Base-by-base conservation (phyloP, 2,113 vertebrate genomes). In the Strix aluco region DNA sequence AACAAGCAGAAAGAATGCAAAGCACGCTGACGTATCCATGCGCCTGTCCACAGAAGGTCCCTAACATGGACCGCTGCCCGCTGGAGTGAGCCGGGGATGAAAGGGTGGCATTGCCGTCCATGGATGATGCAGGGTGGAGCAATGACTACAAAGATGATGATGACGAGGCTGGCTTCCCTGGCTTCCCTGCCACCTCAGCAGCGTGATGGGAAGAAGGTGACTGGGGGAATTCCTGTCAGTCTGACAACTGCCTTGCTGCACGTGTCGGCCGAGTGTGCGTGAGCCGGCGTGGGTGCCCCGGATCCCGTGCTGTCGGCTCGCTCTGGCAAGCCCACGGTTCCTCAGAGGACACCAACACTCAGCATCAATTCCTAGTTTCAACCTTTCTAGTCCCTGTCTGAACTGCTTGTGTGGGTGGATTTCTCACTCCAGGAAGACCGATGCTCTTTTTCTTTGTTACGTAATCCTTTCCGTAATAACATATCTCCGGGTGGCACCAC, bases 181-280 rank as follows among this genome's bases (percentile, higher is more conserved):
- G 10, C 19, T 34, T 22, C n/a, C 38, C 23, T 8, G 14, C 16
- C 4, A 2, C 23, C 42, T 32, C 0, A 0, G 13, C 15, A 25
- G 49, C 1, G 0, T 7, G 1, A 26, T 2, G 6, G n/a, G 66
- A 26, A 32, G 66, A 16, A 29, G 51, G 16, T 10, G 10, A 58
- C 34, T 10, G 52, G 44, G 58, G 32, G 25, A n/a, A 14, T 15
- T 62, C 11, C 66, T 15, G 34, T 10, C 42, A 6, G 32, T 4
- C 52, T 49, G 42, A 14, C 66, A 30, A 1, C 18, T 2, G 9
- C 3, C 12, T 11, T 7, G 15, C 40, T 29, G 58, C 36, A 5
- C 1, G 0, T 13, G 51, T 4, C 27, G 6, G 12, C 65, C 51
- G 1, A 0, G 25, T 2, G 1, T 2, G 18, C 4, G 1, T 10